Conservation (phyloP, 2,113 vertebrate genomes). For the Tyto alba region DNA sequence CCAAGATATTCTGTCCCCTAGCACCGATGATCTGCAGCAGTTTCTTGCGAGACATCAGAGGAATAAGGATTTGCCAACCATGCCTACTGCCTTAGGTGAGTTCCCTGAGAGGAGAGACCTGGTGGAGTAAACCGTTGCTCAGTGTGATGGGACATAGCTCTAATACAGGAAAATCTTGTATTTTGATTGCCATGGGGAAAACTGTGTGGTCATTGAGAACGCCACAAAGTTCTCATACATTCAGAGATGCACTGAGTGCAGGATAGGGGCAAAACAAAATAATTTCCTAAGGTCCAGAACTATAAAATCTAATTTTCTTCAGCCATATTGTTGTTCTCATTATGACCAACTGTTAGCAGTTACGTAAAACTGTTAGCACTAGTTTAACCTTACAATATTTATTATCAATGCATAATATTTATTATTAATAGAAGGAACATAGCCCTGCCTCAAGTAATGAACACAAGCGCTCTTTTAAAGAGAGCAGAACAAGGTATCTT, state of each 20-base stretch:
- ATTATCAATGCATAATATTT: not conserved
- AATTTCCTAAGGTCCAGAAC: not conserved
- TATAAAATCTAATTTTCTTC: not conserved
- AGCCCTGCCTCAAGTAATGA: not conserved
- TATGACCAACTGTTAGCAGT: not conserved
- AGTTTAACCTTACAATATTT: slow-evolving; percentile 4
- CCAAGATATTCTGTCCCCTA: not conserved
- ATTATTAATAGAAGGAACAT: not conserved
- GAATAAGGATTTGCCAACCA: not conserved
- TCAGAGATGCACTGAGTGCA: not conserved
- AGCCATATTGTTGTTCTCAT: not conserved
- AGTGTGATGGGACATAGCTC: not conserved
- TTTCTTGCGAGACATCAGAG: not conserved
- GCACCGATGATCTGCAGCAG: not conserved
- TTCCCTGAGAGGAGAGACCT: not conserved
- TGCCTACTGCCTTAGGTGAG: not conserved
- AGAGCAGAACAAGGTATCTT: not conserved
- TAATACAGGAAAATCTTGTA: not conserved
- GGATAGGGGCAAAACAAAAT: not conserved
- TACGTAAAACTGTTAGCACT: not conserved
- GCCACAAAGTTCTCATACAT: not conserved
- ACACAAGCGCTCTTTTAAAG: not conserved
- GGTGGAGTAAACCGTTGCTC: not conserved
- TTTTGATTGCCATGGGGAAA: not conserved
- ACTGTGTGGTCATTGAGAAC: not conserved